Base-by-base conservation (phyloP, 1,140 invertebrate species). In the Drosophila serrata region DNA sequence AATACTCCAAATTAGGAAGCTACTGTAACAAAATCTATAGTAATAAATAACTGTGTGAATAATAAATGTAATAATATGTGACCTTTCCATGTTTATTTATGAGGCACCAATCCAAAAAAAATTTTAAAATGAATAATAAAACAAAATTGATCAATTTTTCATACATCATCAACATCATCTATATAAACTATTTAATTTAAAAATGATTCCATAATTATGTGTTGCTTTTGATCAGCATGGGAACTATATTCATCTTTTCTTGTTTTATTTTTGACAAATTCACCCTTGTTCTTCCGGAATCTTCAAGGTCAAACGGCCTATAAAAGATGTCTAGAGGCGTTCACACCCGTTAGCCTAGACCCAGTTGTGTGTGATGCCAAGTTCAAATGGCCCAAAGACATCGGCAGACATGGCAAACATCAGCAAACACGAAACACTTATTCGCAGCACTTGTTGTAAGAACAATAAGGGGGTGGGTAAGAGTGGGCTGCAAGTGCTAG, bases 361-460 rank as follows among this genome's bases (percentile, higher is more conserved):
- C 69, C 55, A 72, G 35, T 49, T 73, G 27, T 17, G 27, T 29
- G 27, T 58, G n/a, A 7, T 70, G 68, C 29, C 68, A 59, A 70
- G 65, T 72, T 73, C 43, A 69, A 55, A 69, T 31, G 46, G 37
- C 57, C 39, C 24, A 65, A 53, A 69, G 64, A 31, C 62, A 43
- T 31, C 46, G 24, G 35, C 49, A 67, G 64, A 22, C 65, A 43
- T 8, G 46, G 46, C 65, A 55, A 69, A 69, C 65, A 69, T 48
- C 53, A 49, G 65, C 67, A 72, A 73, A 58, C 69, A 70, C 24
- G 53, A 72, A 73, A 48, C 69, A 70, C 31, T 58, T 72, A 59
- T 29, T 39, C 62, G 15, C 35, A 55, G 65, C 51, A 73, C 69
- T 73, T 73, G 64, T 72, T 72, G 69, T 73, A 73, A 59, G 46